Conservation (phyloP, 1,140 invertebrate genomes). For the Bicyclus anynana region DNA sequence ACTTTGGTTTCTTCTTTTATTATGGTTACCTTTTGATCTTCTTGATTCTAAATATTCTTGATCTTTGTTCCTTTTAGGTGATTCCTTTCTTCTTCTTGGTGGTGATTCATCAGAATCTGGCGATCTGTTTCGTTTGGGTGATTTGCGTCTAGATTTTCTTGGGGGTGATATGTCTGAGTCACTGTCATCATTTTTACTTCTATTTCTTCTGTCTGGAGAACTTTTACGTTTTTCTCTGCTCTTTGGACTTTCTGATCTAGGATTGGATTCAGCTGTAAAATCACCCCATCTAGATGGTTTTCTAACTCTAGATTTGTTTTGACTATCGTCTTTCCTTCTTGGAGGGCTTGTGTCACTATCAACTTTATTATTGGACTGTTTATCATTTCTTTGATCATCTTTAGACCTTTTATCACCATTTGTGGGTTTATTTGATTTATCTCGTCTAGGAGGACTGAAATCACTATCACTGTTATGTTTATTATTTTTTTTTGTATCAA, state of each 20-base stretch:
- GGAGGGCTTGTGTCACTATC: constrained; percentile 13
- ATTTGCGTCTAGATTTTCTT: constrained; percentile 8
- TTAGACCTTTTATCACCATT: background rate
- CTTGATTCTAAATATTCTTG: background rate
- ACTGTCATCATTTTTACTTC: constrained; percentile 1
- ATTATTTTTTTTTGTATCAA: constrained; percentile 25
- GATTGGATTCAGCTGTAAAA: background rate
- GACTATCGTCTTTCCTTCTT: constrained; percentile 20
- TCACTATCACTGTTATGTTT: constrained; percentile 49
- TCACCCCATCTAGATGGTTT: constrained; percentile 7
- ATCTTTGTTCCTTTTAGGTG: background rate
- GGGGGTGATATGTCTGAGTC: constrained; percentile 15
- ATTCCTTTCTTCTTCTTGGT: constrained; percentile 32
- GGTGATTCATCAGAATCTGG: constrained; percentile 47
- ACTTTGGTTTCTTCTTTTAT: constrained; percentile 6
- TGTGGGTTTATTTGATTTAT: background rate
- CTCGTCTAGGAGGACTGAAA: constrained; percentile 32
- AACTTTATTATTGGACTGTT: background rate
- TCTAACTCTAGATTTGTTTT: constrained; percentile 21
- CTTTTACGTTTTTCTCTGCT: background rate
- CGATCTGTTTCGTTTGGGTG: constrained; percentile 4
- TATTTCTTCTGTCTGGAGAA: background rate
- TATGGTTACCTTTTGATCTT: constrained; percentile 8
- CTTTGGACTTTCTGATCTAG: constrained; percentile 1
- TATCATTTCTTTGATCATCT: background rate